Base-by-base conservation (phyloP, 2,797 vertebrate species). In the Tachyglossus aculeatus region DNA sequence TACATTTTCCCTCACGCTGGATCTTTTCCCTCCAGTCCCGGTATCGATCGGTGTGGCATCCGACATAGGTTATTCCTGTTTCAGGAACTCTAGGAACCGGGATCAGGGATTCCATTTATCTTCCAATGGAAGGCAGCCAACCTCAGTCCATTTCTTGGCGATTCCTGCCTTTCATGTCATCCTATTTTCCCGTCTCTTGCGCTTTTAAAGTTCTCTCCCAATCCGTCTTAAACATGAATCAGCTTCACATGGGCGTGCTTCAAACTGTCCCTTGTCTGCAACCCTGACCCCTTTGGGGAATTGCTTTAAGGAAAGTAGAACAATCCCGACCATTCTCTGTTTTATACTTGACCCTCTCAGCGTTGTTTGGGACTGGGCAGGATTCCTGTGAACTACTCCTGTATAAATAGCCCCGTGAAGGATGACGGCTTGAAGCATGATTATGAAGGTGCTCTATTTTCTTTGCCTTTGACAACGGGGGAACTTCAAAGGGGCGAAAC, bases 401-500 rank as follows among this genome's bases (percentile, higher is more conserved):
- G 12, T 59, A n/a, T 18, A 7, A 9, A 1, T 32, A 31, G 44
- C 24, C 59, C 10, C 24, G 5, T 41, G 19, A 32, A 68, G 71
- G 75, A 77, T 1, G 21, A 36, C 68, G 34, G 50, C 61, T 66
- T 60, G 78, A 66, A 81, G 59, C n/a, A 1, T 32, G 76, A 76
- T 77, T 69, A 63, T 80, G 77, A 75, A 85, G 77, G 70, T 77
- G 77, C 74, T 81, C 78, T 85, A 4, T 84, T 82, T 77, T 72
- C 78, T 86, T 86, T 86, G 57, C 81, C 80, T 82, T 86, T 63
- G 77, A 83, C 82, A 83, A 58, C 60, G 64, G 74, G 67, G 75
- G 81, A 85, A 73, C 83, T 88, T 84, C 84, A 89, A 90, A 37
- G 76, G 63, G 51, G 60, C 57, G 64, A 76, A 76, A 83, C 86